These are phyloP conservation scores for Maccullochella peelii DNA, from an alignment of 2,113 vertebrate species.

Conservation along the genomic window DNA sequence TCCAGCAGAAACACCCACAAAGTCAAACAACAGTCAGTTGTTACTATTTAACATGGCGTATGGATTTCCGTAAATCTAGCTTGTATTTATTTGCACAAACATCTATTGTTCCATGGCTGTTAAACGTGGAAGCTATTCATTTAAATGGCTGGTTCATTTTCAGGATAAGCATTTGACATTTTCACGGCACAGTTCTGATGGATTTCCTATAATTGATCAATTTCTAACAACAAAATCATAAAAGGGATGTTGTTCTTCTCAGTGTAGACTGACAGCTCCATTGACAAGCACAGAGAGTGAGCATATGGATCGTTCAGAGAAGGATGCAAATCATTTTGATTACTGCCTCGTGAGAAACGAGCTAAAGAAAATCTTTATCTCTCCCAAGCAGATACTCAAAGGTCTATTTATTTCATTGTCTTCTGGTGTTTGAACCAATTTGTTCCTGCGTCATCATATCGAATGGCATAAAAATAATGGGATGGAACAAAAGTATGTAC, in stretches of 20 bases:
- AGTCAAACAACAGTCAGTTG: background rate
- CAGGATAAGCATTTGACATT: background rate
- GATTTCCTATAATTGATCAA: slow-evolving; percentile 29
- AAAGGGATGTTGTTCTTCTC: slow-evolving; percentile 14
- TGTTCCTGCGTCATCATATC: slow-evolving; percentile 20
- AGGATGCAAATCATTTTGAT: slow-evolving; percentile 56
- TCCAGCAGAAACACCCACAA: background rate
- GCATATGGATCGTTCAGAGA: slow-evolving; percentile 45
- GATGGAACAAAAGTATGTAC: background rate
- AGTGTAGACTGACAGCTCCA: slow-evolving; percentile 13
- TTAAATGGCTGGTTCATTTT: background rate
- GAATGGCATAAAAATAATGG: slow-evolving; percentile 10
- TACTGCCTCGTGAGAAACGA: slow-evolving; percentile 27
- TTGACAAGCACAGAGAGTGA: slow-evolving; percentile 14
- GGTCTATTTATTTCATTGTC: slow-evolving; percentile 46
- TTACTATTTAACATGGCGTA: background rate
- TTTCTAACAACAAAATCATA: slow-evolving; percentile 18
- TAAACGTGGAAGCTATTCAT: slow-evolving; percentile 12
- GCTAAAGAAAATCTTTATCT: slow-evolving; percentile 59
- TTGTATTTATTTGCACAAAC: background rate
- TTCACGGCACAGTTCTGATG: slow-evolving; percentile 15
- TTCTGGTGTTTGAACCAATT: slow-evolving; percentile 40
- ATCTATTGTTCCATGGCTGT: background rate
- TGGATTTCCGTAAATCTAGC: background rate
- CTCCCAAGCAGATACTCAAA: slow-evolving; percentile 34